Base-by-base conservation (phyloP, 2,113 vertebrate species). In the Megatriorchis doriae region DNA sequence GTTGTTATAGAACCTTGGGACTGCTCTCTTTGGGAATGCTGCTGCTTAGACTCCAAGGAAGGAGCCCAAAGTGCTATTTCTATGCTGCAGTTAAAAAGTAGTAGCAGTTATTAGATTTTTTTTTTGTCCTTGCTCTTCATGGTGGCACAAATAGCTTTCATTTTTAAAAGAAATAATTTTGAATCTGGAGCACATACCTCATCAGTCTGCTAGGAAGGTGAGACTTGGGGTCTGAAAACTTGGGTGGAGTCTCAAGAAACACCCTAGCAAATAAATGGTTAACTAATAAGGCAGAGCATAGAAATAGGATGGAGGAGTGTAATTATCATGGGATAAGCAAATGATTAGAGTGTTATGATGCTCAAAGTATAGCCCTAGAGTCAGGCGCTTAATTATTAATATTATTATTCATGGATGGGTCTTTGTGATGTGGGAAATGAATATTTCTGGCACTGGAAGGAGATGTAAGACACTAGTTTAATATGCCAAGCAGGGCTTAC, bases 351-450 rank as follows among this genome's bases (percentile, higher is more conserved):
- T 96, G 92, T 97, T 97, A 97, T 93, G 93, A 96, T 97, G 93
- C 95, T 97, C 94, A 87, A 95, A 97, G 94, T 96, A 95, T 81
- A 96, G 93, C 95, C 94, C 82, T 88, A 78, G 85, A 97, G 96
- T 96, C 93, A 96, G 88, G 61, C 5, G n/a, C 94, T 96, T 97
- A 94, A 97, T 97, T 92, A 97, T 97, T 97, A 97, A 97, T 97
- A 96, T 95, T 97, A 93, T 96, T 97, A 97, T 97, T 97, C 96
- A 97, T 97, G 92, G 93, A 94, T 95, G 71, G 87, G 71, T 94
- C 94, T 94, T 95, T 95, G 93, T 96, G 92, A 94, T 96, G 94
- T 95, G 94, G 95, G 89, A 96, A 97, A 95, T 92, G 81, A 97
- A 81, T 94, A 96, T 97, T 96, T 96, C 86, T 95, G 72, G 79